Evolutionary conservation across 1,140 invertebrate genomes (phyloP).

Genomic region (Chelonus insularis): DNA sequence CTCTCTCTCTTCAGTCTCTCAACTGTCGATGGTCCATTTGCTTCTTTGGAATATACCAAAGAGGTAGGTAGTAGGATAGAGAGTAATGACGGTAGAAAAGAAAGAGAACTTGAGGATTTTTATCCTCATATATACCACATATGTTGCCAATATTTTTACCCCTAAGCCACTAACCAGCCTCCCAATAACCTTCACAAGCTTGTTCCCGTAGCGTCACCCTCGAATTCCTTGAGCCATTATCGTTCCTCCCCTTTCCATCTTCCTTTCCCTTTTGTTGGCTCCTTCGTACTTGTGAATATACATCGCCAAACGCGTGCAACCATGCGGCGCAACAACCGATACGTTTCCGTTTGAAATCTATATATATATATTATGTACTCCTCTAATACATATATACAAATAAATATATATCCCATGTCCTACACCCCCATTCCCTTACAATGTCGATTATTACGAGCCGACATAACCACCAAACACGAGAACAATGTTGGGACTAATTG

Average conservation of each 20-base stretch:
- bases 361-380: slow-evolving; percentile 2
- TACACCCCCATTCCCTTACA: background rate
- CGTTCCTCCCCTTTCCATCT: slow-evolving; percentile 4
- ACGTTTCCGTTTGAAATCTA: slow-evolving; percentile 23
- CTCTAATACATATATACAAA: background rate
- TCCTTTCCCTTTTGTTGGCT: background rate
- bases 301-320: slow-evolving; percentile 2
- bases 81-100: background rate
- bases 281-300: slow-evolving; percentile 2
- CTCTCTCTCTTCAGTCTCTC: background rate
- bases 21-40: background rate
- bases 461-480: slow-evolving; percentile 23
- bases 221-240: slow-evolving; percentile 28
- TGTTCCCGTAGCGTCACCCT: slow-evolving; percentile 24
- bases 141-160: slow-evolving; percentile 8
- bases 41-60: background rate
- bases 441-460: slow-evolving; percentile 14
- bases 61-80: background rate
- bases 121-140: background rate
- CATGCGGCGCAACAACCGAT: slow-evolving; percentile 19
- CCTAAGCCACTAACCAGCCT: slow-evolving; percentile 9
- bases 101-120: slow-evolving; percentile 7
- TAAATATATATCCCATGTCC: background rate
- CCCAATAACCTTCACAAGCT: slow-evolving; percentile 7
- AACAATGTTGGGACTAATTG: slow-evolving; percentile 29